Evolutionary conservation across 2,797 vertebrate genomes (phyloP), one percentile per base, ranked within the genome.

Genomic region (Syngnathus rostellatus): DNA sequence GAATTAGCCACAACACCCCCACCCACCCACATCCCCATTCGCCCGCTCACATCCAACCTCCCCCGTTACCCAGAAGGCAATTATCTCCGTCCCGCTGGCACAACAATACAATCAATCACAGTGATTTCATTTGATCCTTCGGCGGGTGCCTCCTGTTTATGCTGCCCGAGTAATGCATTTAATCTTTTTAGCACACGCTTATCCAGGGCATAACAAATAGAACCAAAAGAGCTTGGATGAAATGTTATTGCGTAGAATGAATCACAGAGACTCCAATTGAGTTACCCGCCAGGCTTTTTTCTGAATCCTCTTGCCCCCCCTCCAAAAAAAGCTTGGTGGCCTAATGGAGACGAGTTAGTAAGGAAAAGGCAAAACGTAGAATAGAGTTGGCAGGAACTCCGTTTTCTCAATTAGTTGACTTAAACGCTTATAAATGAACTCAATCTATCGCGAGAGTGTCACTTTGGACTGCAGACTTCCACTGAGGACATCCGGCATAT

Each of bases 51-150:
- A 38, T 38, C 55, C 31, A 37, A 31, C 55, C 31, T 37, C 55
- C 88, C 81, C 80, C 74, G 85, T 88, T 88, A 87, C 87, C 89
- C 85, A 84, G 84, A 86, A 90, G 87, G 85, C 85, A 87, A 88
- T 90, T 90, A 89, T 88, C 84, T 77, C 82, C 81, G 80, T 86
- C 85, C 85, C 85, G 80, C 79, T 83, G 86, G 88, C 86, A 89
- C 87, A 91, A 89, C 90, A 92, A 90, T 89, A 87, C 83, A 89
- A 92, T 91, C 88, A 86, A 86, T 90, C 90, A 89, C 81, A 80
- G 79, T 91, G 91, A 92, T 90, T 90, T 90, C 82, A 91, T 92
- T 91, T 87, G 85, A 87, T 88, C 87, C 88, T 84, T 89, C 83
- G 85, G 89, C 83, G 55, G 55, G 55, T 88, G 81, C 88, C 86